These are phyloP conservation scores for Glaucomys volans DNA, from an alignment of 2,113 vertebrate genomes.

Conservation along the genomic window DNA sequence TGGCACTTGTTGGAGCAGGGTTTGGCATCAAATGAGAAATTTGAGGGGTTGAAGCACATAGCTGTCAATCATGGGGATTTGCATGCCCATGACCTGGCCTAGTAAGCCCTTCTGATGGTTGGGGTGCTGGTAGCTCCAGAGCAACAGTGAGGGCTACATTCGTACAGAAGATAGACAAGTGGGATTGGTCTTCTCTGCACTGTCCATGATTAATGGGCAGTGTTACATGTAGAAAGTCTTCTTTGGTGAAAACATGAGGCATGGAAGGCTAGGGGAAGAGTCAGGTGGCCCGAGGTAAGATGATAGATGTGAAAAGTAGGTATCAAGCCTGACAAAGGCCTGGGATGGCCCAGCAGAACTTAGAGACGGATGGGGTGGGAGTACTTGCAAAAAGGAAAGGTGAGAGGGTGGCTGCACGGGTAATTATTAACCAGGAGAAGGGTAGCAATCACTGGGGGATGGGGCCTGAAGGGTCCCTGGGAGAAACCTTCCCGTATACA, in stretches of 20 bases:
- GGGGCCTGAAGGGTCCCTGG: not conserved
- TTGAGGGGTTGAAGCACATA: not conserved
- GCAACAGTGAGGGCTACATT: not conserved
- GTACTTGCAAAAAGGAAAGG: not conserved
- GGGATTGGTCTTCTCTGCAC: not conserved
- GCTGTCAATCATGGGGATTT: not conserved
- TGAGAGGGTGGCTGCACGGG: not conserved
- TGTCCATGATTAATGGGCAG: not conserved
- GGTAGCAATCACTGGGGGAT: not conserved
- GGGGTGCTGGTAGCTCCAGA: slow-evolving; percentile 2
- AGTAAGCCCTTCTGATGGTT: not conserved
- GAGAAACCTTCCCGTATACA: not conserved
- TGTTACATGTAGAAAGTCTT: not conserved
- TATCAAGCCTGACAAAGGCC: not conserved
- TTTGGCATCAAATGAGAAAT: slow-evolving; percentile 23
- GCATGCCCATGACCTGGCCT: not conserved
- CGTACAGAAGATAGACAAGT: not conserved
- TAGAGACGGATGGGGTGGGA: not conserved
- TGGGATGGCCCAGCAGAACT: not conserved
- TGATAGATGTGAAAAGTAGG: not conserved
- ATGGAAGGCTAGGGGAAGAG: not conserved
- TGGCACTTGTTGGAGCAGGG: not conserved
- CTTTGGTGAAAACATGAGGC: not conserved
- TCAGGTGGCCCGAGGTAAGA: not conserved
- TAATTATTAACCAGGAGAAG: not conserved